Evolutionary conservation across 2,797 vertebrate genomes (phyloP), one percentile per base, ranked within the genome.

Genomic region (Sebastes nivosus): DNA sequence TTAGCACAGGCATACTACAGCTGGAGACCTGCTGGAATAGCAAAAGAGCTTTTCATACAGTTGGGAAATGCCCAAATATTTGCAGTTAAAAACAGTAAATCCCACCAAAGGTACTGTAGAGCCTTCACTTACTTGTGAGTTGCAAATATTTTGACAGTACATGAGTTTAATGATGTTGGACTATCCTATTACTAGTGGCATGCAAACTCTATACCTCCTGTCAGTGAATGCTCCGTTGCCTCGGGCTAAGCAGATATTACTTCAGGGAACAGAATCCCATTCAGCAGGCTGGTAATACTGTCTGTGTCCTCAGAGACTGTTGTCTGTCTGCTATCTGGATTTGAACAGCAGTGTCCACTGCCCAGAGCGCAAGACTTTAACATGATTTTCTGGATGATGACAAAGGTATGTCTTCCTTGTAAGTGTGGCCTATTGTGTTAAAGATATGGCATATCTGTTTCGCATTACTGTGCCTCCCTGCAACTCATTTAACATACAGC

Each of bases 381-480:
- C 88, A 72, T 90, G 78, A 91, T 92, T 93, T 93, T 90, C 87
- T 86, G 87, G 89, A 89, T 75, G 87, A 92, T 91, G 90, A 93
- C 89, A 91, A 78, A 77, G 84, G 88, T 88, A 92, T 83, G 81
- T 93, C 87, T 91, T 92, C 87, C 89, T 82, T 84, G 75, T 88
- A 89, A 92, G 91, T 88, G 86, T 81, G 86, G 79, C 32, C 67
- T 54, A 77, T 88, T 89, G 86, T 83, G 79, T 78, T 93, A 80
- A 86, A 94, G 67, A 90, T 87, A 82, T 65, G 67, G 67, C 61
- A 78, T 91, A 89, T 93, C 94, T 96, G 95, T 89, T 96, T 94
- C 81, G 72, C 86, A 94, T 96, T 95, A 86, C 80, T 50, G 46
- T 29, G 71, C 86, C 89, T 94, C 89, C 87, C 80, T 87, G 79